Percentiles rank a stretch among this genome's conserved stretches.
These are phyloP conservation scores for Drosophila picticornis DNA, from an alignment of 2,888 invertebrate genomes.

Conservation along the genomic window DNA sequence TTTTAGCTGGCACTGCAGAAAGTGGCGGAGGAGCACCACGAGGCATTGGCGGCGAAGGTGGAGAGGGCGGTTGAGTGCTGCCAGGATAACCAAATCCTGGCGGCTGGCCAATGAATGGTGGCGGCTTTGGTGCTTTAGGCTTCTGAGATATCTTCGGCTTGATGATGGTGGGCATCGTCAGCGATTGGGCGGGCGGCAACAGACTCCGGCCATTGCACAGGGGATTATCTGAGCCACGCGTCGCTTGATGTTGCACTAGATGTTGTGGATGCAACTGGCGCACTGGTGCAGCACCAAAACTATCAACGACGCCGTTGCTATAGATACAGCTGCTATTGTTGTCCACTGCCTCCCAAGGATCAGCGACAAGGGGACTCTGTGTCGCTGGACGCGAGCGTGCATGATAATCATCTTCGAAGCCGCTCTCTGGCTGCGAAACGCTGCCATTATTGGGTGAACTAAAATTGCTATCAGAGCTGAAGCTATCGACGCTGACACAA, in stretches of 20 bases:
- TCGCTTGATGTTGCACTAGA: conserved; percentile 5
- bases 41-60: conserved; percentile 92
- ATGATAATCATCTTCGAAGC: conserved; percentile 92
- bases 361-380: conserved; percentile 82
- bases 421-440: conserved; percentile 91
- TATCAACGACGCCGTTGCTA: conserved; percentile 45
- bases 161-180: conserved; percentile 91
- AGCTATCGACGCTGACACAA: conserved; percentile 91
- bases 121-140: conserved; percentile 83
- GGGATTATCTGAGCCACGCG: conserved; percentile 86
- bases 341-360: conserved; percentile 85
- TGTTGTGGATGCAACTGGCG: conserved; percentile 70
- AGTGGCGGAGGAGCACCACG: conserved; percentile 92
- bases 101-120: conserved; percentile 64
- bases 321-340: conserved; percentile 56
- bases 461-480: conserved; percentile 90
- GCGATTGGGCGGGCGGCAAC: conserved; percentile 84
- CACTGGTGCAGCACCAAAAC: conserved; percentile 84
- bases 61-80: background rate
- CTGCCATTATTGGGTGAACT: conserved; percentile 87
- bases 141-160: conserved; percentile 85
- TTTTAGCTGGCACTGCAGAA: conserved; percentile 53
- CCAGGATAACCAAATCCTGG: conserved; percentile 31
- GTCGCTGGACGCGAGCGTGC: conserved; percentile 85
- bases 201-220: conserved; percentile 86